These are phyloP conservation scores for Dynastes tityus DNA, from an alignment of 2,888 invertebrate species.

Conservation along the genomic window DNA sequence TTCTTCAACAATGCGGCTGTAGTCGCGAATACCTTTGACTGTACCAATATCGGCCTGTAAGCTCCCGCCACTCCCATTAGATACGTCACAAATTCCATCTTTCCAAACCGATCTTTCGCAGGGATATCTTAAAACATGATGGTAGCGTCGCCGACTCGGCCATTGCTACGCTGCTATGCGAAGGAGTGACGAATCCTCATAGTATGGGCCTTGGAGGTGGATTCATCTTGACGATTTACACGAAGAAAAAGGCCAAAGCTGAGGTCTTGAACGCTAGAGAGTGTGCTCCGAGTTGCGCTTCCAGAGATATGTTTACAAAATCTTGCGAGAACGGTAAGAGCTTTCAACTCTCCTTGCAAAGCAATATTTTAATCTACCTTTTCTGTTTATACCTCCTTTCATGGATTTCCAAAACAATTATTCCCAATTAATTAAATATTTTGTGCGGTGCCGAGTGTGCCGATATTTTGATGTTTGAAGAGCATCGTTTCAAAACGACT, in stretches of 20 bases:
- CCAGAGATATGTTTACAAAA: conserved; percentile 76
- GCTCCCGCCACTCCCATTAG: conserved; percentile 11
- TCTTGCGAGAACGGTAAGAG: conserved; percentile 23
- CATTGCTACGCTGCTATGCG: conserved; percentile 86
- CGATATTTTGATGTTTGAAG: too few species aligned
- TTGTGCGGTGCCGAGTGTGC: too few species aligned
- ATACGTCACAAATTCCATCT: neutral
- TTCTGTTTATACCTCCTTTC: neutral
- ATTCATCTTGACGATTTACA: conserved; percentile 86
- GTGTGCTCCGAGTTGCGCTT: conserved; percentile 79
- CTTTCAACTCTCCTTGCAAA: neutral
- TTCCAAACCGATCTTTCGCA: conserved; percentile 32
- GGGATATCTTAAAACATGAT: conserved; percentile 76
- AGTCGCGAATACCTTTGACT: conserved; percentile 81
- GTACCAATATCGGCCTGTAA: conserved; percentile 77
- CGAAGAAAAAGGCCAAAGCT: conserved; percentile 73
- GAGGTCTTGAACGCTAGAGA: conserved; percentile 83
- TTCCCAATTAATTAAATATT: too few species aligned
- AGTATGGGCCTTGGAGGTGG: conserved; percentile 91
- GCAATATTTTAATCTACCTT: neutral
- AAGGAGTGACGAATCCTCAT: conserved; percentile 85
- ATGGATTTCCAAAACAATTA: too few species aligned
- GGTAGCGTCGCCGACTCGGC: conserved; percentile 88
- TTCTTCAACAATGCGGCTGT: conserved; percentile 72
- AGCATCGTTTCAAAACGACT: too few species aligned